phyloP scores from a whole-genome alignment of 2,888 invertebrate species.

The Mesoligia furuncula region DNA sequence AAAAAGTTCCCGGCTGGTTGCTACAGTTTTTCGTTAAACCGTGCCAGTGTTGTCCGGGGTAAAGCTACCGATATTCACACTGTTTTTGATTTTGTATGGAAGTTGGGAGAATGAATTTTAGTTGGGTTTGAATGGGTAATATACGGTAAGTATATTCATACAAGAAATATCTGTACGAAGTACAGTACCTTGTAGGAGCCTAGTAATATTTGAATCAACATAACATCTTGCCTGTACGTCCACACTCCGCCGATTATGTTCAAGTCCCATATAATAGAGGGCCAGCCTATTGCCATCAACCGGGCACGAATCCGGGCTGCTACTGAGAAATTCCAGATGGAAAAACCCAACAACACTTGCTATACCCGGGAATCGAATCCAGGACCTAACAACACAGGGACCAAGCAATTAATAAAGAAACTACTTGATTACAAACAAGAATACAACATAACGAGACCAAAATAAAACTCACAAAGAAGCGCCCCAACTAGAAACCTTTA shows the following conservation, averaged over 20 bases:
- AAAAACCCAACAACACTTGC: too few species aligned
- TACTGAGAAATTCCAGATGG: too few species aligned
- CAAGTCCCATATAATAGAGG: too few species aligned
- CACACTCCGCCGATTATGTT: too few species aligned
- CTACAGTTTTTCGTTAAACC: conserved; percentile 27
- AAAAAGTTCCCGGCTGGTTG: conserved; percentile 26
- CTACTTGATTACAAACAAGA: not conserved
- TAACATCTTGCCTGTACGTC: not conserved
- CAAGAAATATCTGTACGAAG: too few species aligned
- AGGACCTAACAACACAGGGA: not conserved
- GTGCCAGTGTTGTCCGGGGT: conserved; percentile 16
- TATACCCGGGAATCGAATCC: too few species aligned
- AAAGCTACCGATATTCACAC: not conserved
- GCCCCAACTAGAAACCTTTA: not conserved
- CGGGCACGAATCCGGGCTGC: too few species aligned
- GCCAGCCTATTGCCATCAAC: too few species aligned
- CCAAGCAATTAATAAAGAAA: not conserved
- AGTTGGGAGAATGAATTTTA: not conserved
- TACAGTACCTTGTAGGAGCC: too few species aligned
- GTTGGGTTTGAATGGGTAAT: not conserved
- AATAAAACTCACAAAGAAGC: conserved; percentile 9
- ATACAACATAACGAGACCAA: not conserved
- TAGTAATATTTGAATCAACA: not conserved
- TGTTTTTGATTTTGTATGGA: conserved; percentile 11
- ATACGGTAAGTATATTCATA: too few species aligned